phyloP scores from a whole-genome alignment of 2,797 vertebrate genomes.

The Netta rufina region DNA sequence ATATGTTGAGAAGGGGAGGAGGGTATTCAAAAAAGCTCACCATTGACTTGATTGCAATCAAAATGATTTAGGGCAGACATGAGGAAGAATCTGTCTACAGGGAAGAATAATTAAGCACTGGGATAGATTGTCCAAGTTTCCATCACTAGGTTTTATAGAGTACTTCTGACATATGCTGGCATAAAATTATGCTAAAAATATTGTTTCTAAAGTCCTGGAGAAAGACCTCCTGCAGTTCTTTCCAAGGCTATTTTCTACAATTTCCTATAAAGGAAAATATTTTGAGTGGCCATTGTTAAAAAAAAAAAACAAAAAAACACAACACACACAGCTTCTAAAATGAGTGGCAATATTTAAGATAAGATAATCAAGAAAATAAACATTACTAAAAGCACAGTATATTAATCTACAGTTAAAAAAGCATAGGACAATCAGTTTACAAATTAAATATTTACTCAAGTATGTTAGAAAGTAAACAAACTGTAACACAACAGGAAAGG shows the following conservation, averaged over 20 bases:
- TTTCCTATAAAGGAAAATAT: conserved; percentile 13
- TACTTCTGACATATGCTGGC: background rate
- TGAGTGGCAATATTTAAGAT: background rate
- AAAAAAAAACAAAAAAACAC: background rate
- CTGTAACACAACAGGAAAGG: background rate
- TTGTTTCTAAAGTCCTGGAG: background rate
- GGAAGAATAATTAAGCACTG: conserved; percentile 4
- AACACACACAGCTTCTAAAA: background rate
- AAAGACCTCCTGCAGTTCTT: background rate
- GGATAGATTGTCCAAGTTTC: background rate
- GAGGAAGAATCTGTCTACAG: background rate
- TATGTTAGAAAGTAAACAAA: background rate
- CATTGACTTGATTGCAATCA: background rate
- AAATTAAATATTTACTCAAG: background rate
- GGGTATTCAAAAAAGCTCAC: background rate
- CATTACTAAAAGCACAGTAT: background rate
- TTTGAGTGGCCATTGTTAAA: background rate
- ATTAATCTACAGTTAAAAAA: background rate
- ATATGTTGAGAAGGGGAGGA: fast-evolving
- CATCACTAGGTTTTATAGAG: background rate
- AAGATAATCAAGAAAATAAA: background rate
- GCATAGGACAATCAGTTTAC: background rate
- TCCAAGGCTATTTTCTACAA: background rate
- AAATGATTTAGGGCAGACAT: background rate
- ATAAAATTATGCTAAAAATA: conserved; percentile 6